These are phyloP conservation scores for Metellina segmentata DNA, from an alignment of 2,888 invertebrate genomes.

Conservation along the genomic window DNA sequence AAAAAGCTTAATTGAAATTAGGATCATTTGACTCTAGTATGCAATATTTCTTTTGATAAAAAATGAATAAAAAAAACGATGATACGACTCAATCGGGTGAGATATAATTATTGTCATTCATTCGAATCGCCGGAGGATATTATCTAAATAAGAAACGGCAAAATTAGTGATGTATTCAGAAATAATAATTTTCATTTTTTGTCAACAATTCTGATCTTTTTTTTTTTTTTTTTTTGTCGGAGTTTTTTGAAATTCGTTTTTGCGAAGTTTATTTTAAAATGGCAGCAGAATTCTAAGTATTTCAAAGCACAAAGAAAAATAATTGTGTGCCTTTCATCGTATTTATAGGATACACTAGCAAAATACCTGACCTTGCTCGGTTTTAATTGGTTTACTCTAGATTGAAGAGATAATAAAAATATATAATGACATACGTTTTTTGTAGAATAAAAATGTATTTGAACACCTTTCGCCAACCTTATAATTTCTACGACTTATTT, in stretches of 20 bases:
- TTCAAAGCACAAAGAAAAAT: neutral
- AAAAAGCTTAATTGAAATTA: neutral
- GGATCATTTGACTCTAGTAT: neutral
- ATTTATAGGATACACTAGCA: too few species aligned
- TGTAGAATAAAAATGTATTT: too few species aligned
- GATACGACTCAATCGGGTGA: neutral
- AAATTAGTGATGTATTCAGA: neutral
- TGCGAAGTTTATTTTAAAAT: neutral
- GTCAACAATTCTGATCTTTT: neutral
- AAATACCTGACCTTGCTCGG: too few species aligned
- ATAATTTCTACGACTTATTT: too few species aligned
- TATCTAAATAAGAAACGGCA: neutral
- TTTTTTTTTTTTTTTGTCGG: neutral
- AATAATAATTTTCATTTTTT: neutral
- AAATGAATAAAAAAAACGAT: neutral
- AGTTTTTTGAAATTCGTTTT: neutral
- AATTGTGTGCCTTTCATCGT: neutral
- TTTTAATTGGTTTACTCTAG: too few species aligned
- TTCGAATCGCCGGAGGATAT: neutral
- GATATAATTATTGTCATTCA: neutral
- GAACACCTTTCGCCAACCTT: too few species aligned
- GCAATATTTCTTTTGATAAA: neutral
- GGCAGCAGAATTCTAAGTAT: neutral
- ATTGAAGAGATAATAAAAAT: too few species aligned
- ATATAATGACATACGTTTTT: too few species aligned